Evolutionary conservation across 2,113 vertebrate genomes (phyloP).

Genomic region (Trochalopteron elliotii): DNA sequence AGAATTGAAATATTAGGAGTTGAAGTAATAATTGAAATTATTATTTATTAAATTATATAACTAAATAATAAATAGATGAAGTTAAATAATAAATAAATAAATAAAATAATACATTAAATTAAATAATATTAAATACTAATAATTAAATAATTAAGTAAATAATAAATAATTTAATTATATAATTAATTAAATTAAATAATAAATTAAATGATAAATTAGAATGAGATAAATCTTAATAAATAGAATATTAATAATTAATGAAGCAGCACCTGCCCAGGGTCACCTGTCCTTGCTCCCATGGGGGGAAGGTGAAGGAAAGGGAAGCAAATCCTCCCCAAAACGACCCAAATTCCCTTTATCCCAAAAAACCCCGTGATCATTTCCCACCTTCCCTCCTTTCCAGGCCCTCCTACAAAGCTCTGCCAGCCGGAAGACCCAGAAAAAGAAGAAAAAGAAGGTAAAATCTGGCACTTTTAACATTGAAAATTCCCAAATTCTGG

Average conservation of each 20-base stretch:
- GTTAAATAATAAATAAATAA: too few relatives aligned
- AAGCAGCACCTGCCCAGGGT: fast-evolving
- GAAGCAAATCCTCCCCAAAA: not conserved
- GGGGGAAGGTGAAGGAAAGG: not conserved
- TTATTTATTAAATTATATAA: too few relatives aligned
- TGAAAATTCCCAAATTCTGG: fast-evolving
- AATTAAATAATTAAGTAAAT: too few relatives aligned
- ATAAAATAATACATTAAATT: too few relatives aligned
- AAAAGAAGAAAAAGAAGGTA: constrained; percentile 99
- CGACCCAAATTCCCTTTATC: not conserved
- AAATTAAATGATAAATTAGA: too few relatives aligned
- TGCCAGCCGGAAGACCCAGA: constrained; percentile 95
- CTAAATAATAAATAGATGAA: too few relatives aligned
- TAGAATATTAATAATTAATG: fast-evolving
- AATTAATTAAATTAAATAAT: too few relatives aligned
- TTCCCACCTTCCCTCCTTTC: not conserved
- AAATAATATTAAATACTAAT: too few relatives aligned
- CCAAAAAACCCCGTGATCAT: fast-evolving
- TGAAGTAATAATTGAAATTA: too few relatives aligned
- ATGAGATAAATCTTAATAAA: fast-evolving
- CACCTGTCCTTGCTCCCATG: not conserved
- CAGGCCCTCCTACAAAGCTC: constrained; percentile 96
- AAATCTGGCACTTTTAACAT: fast-evolving
- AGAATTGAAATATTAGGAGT: too few relatives aligned
- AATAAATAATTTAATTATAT: too few relatives aligned